phyloP scores from a whole-genome alignment of 2,797 vertebrate genomes.

The Mormyrops boulengeri region DNA sequence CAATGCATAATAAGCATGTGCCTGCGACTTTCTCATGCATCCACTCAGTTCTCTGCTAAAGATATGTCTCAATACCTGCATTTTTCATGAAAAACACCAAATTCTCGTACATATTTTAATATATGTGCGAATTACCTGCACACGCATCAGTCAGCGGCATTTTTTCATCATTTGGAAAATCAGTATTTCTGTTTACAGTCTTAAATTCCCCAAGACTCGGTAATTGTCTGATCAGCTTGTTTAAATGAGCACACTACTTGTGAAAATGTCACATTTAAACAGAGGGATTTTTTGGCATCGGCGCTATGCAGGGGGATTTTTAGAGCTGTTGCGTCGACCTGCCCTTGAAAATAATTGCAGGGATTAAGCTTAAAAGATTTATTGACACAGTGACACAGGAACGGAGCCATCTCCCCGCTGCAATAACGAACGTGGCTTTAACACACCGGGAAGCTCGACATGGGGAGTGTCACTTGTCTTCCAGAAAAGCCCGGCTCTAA shows the following conservation, averaged over 20 bases:
- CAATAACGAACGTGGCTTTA: neutral
- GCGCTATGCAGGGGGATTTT: neutral
- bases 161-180: neutral
- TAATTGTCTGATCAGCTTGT: neutral
- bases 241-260: neutral
- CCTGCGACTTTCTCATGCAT: constrained; percentile 1
- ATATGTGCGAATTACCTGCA: neutral
- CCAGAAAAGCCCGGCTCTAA: neutral
- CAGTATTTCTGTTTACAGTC: neutral
- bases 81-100: neutral
- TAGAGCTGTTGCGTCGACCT: neutral
- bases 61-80: neutral
- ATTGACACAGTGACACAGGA: constrained; percentile 8
- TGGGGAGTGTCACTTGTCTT: neutral
- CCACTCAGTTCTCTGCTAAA: neutral
- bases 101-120: neutral
- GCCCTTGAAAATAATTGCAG: constrained; percentile 20
- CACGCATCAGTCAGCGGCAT: neutral
- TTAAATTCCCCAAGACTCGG: neutral
- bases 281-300: neutral
- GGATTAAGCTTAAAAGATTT: constrained; percentile 13
- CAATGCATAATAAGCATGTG: constrained; percentile 1
- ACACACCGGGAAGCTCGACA: neutral
- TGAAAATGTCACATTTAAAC: neutral
- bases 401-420: neutral